Evolutionary conservation across 1,140 invertebrate species (phyloP), one percentile per base, ranked within the genome.

Genomic region (Heliconius eleuchia): DNA sequence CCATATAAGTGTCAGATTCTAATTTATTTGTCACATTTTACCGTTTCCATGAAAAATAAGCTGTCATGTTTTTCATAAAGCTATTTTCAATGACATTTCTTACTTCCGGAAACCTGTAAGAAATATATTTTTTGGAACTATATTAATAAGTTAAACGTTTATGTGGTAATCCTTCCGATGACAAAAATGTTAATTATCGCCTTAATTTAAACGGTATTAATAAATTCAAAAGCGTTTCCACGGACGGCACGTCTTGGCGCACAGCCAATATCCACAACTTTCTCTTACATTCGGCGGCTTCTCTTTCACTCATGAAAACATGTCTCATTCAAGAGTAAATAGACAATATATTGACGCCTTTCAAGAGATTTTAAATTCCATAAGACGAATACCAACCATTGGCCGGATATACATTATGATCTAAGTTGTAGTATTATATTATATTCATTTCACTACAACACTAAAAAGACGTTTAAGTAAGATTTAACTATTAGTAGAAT

Each of bases 151-250:
- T 85, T 86, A 89, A 84, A 86, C 78, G 83, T 79, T 86, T 79
- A 75, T 81, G 72, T 77, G 57, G 79, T 89, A 89, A 91, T 89
- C 81, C 83, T 83, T 87, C 81, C 85, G 89, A 87, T 89, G 89
- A 89, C 89, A 88, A 88, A 92, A 91, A 88, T 89, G 84, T 89
- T 90, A 91, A 92, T 93, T 90, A 92, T 92, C 85, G 85, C 79
- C 83, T 81, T 87, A 87, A 88, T 92, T 91, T 91, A 82, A 87
- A 71, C 84, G 83, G 84, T 88, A 88, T 89, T 91, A 89, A 92
- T 92, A 90, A 89, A 91, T 92, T 90, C 86, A 83, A 82, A 83
- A 82, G 79, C 80, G 83, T 87, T 89, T 85, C 90, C 88, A 92
- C 86, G 86, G 82, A 79, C 82, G 72, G 60, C 77, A 74, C 78